Percentiles rank a stretch among this genome's conserved stretches.
Conservation (phyloP, 2,888 invertebrate genomes). For the Nephrotoma appendiculata region DNA sequence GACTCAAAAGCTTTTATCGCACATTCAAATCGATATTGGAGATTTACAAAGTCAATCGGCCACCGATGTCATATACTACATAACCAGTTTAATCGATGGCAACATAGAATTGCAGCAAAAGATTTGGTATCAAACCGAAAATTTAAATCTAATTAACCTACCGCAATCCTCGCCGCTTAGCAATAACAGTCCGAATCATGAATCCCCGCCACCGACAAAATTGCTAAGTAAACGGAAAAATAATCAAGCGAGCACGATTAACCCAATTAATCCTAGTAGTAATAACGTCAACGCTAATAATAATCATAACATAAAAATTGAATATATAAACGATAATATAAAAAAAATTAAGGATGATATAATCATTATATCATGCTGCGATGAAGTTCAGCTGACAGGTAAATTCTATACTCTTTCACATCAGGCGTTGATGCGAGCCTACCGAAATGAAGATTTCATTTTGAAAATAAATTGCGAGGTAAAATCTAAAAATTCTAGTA, state of each 20-base stretch:
- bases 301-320: constrained; percentile 24
- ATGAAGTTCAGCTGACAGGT: constrained; percentile 27
- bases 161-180: constrained; percentile 7
- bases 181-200: not conserved
- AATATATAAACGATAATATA: constrained; percentile 26
- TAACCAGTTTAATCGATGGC: constrained; percentile 28
- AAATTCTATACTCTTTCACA: constrained; percentile 29
- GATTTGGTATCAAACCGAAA: constrained; percentile 22
- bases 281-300: not conserved
- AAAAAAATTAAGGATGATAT: constrained; percentile 28
- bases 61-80: constrained; percentile 26
- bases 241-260: constrained; percentile 14
- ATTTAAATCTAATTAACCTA: constrained; percentile 15
- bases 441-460: constrained; percentile 30
- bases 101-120: constrained; percentile 26
- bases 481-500: constrained; percentile 20
- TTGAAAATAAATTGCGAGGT: constrained; percentile 28
- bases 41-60: constrained; percentile 26
- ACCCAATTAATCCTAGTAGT: not conserved
- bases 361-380: constrained; percentile 23
- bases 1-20: constrained; percentile 35
- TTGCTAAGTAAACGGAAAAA: not conserved
- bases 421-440: constrained; percentile 24
- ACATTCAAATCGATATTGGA: constrained; percentile 30
- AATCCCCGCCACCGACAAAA: not conserved